phyloP scores from a whole-genome alignment of 2,113 vertebrate genomes.

The Takifugu flavidus region DNA sequence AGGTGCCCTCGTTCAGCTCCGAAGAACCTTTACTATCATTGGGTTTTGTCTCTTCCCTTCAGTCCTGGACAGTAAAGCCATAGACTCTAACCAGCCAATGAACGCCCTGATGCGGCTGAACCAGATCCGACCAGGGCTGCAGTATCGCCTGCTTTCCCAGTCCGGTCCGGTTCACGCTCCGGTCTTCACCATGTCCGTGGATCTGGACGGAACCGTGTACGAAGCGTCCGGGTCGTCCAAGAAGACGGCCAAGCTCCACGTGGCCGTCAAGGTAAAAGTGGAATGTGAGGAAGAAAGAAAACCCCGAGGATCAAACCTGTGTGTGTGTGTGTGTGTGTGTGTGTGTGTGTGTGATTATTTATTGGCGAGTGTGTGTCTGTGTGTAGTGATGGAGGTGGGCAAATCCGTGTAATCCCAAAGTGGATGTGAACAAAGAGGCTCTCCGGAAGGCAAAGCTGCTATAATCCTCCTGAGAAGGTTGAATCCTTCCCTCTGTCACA shows the following conservation, averaged over 20 bases:
- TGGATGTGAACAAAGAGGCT: slow-evolving; percentile 70
- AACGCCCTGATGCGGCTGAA: slow-evolving; percentile 98
- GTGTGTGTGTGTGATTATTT: background rate
- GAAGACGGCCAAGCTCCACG: slow-evolving; percentile 98
- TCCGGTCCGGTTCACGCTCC: slow-evolving; percentile 97
- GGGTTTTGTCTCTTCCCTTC: background rate
- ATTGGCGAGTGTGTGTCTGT: background rate
- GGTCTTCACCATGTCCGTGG: slow-evolving; percentile 99
- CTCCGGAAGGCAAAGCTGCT: slow-evolving; percentile 58
- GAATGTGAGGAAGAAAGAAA: background rate
- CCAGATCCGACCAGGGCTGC: slow-evolving; percentile 97
- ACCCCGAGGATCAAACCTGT: slow-evolving; percentile 5
- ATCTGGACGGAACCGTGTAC: slow-evolving; percentile 91
- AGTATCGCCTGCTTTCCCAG: slow-evolving; percentile 97
- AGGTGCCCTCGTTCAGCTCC: too few relatives aligned
- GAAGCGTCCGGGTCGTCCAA: slow-evolving; percentile 98
- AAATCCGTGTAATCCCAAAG: slow-evolving; percentile 71
- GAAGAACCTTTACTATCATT: background rate
- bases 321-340: slow-evolving; percentile 7
- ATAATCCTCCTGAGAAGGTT: slow-evolving; percentile 60
- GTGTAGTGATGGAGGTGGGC: slow-evolving; percentile 46
- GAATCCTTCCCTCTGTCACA: background rate
- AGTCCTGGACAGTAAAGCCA: slow-evolving; percentile 99
- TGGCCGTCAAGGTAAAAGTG: slow-evolving; percentile 90
- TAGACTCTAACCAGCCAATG: slow-evolving; percentile 94